Evolutionary conservation across 1,140 invertebrate genomes (phyloP).

Genomic region (Lepidurus couesii): DNA sequence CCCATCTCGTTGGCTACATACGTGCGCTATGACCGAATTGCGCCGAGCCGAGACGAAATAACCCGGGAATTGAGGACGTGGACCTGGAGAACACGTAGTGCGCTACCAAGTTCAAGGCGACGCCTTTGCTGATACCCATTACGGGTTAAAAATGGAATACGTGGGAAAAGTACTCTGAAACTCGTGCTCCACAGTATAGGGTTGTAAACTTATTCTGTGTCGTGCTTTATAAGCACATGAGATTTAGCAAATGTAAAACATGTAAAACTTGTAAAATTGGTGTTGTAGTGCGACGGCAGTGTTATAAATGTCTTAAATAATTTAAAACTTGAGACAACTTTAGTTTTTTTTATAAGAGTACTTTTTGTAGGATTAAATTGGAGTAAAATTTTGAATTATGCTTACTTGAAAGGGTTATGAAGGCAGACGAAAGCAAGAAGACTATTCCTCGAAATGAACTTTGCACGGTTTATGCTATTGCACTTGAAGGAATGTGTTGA

Average conservation of each 20-base stretch:
- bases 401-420: neutral
- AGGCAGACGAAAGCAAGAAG: neutral
- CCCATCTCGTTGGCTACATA: neutral
- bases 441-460: neutral
- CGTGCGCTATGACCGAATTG: slow-evolving; percentile 7
- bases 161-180: neutral
- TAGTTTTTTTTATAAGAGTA: too few relatives aligned
- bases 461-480: neutral
- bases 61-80: neutral
- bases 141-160: neutral
- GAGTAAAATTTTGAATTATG: too few relatives aligned
- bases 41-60: neutral
- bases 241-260: too few relatives aligned
- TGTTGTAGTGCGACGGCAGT: too few relatives aligned
- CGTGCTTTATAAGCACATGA: too few relatives aligned
- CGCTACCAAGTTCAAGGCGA: neutral
- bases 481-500: neutral
- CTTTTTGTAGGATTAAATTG: too few relatives aligned
- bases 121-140: neutral
- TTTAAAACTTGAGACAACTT: too few relatives aligned
- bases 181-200: neutral
- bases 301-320: too few relatives aligned
- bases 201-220: neutral
- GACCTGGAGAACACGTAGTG: neutral
- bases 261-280: too few relatives aligned